phyloP scores from a whole-genome alignment of 2,113 vertebrate species.

The Otis tarda region DNA sequence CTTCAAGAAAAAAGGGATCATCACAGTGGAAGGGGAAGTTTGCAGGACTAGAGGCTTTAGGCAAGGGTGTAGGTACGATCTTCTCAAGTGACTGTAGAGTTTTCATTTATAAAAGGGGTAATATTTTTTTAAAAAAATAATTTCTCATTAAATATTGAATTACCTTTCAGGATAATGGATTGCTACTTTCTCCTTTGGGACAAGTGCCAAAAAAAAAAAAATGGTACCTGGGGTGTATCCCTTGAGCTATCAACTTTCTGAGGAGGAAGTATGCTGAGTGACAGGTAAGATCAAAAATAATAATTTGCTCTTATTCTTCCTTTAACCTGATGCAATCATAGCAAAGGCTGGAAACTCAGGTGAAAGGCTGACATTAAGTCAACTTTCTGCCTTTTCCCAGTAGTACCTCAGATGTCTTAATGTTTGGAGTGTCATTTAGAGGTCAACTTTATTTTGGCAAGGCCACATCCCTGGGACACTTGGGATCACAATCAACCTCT shows the following conservation, averaged over 20 bases:
- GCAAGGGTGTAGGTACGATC: accelerated
- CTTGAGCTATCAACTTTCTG: not conserved
- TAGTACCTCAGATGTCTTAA: not conserved
- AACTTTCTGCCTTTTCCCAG: not conserved
- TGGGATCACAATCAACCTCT: not conserved
- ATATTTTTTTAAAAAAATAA: not conserved
- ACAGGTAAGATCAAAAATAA: not conserved
- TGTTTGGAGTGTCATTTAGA: not conserved
- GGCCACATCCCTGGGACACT: not conserved
- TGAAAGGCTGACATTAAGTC: not conserved
- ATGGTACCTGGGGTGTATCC: not conserved
- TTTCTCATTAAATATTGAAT: not conserved
- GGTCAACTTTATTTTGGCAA: not conserved
- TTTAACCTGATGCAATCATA: not conserved
- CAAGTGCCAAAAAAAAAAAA: not conserved
- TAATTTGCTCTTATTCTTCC: not conserved
- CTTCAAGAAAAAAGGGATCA: not conserved
- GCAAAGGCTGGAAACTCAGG: not conserved
- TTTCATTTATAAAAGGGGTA: not conserved
- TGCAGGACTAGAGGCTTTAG: not conserved
- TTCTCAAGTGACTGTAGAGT: not conserved
- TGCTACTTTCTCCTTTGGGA: not conserved
- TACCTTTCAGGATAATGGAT: not conserved
- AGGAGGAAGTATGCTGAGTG: not conserved
- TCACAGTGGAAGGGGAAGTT: not conserved